Percentiles rank a stretch among this genome's conserved stretches.
These are phyloP conservation scores for Lottia gigantea DNA, from an alignment of 2,888 invertebrate species.

Conservation along the genomic window DNA sequence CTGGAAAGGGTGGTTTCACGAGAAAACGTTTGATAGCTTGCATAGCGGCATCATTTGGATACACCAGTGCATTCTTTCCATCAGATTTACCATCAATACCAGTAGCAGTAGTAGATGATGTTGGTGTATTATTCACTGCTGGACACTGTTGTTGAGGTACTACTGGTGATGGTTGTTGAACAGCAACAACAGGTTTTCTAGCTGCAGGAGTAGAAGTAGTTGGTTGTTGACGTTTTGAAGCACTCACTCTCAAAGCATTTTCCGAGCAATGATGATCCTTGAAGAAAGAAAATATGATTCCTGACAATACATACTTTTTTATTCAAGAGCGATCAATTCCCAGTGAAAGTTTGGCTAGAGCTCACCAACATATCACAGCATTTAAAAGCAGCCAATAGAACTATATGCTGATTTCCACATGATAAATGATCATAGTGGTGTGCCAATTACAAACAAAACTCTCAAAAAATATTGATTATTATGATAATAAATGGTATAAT, in stretches of 20 bases:
- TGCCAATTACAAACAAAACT: no score
- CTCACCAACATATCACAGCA: neutral
- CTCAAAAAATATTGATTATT: no score
- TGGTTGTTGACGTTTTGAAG: conserved; percentile 73
- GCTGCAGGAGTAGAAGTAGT: conserved; percentile 63
- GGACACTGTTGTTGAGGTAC: conserved; percentile 66
- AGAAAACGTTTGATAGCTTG: conserved; percentile 97
- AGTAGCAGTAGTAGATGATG: conserved; percentile 40
- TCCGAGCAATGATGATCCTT: conserved; percentile 90
- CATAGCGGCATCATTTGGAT: conserved; percentile 93
- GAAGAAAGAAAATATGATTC: conserved; percentile 20
- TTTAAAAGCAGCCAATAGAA: no score
- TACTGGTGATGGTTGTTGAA: conserved; percentile 23
- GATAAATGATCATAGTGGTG: no score
- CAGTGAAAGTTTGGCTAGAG: neutral
- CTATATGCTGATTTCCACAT: no score
- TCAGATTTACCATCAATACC: conserved; percentile 11
- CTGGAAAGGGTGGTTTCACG: conserved; percentile 69
- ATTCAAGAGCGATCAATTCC: no score
- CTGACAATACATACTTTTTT: no score
- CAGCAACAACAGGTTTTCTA: conserved; percentile 13
- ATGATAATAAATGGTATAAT: no score
- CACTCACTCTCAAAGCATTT: conserved; percentile 77
- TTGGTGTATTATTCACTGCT: conserved; percentile 28
- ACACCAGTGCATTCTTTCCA: conserved; percentile 78